phyloP scores from a whole-genome alignment of 1,140 invertebrate genomes.

The Asobara japonica region DNA sequence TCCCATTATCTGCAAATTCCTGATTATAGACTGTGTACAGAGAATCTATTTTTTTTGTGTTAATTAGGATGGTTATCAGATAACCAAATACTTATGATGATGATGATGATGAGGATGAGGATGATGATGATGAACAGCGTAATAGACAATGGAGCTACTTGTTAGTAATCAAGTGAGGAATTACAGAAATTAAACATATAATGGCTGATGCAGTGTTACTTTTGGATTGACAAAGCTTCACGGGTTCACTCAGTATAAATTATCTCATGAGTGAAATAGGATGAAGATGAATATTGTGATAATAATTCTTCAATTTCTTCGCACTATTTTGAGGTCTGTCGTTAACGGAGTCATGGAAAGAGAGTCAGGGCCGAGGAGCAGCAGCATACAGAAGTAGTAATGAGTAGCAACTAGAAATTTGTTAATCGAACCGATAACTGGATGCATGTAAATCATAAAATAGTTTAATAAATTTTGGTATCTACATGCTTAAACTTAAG shows the following conservation, averaged over 20 bases:
- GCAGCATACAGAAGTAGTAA: slow-evolving; percentile 49
- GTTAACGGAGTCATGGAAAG: slow-evolving; percentile 62
- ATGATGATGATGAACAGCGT: neutral
- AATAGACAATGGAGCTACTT: neutral
- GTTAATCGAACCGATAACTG: neutral
- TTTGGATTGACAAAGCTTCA: slow-evolving; percentile 43
- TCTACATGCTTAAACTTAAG: too few relatives aligned
- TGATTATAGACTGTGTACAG: too few relatives aligned
- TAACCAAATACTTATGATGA: neutral
- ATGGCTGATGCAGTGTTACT: slow-evolving; percentile 57
- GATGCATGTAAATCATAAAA: neutral
- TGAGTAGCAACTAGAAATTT: slow-evolving; percentile 4
- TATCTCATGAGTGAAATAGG: slow-evolving; percentile 16
- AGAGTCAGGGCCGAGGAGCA: slow-evolving; percentile 64
- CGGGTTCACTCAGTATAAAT: slow-evolving; percentile 33
- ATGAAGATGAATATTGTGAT: neutral
- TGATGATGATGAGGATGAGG: neutral
- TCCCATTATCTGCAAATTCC: too few relatives aligned
- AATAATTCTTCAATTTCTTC: neutral
- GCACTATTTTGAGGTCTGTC: slow-evolving; percentile 14
- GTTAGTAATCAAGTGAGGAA: slow-evolving; percentile 20
- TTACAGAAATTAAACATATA: slow-evolving; percentile 34
- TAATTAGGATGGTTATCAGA: neutral
- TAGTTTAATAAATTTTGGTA: neutral
- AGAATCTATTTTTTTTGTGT: neutral